phyloP scores from a whole-genome alignment of 2,888 invertebrate species.

The Lacanobia oleracea region DNA sequence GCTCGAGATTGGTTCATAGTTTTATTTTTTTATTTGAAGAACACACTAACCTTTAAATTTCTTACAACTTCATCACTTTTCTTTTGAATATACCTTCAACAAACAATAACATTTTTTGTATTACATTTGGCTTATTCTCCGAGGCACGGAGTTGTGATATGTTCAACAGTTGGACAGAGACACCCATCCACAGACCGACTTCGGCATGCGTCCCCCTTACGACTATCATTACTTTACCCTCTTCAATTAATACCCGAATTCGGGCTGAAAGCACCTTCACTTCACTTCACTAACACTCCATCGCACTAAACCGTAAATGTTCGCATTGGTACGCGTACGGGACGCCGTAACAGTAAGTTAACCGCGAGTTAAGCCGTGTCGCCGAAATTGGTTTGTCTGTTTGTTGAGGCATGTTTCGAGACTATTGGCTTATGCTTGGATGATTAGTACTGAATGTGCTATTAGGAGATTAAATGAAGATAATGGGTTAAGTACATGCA shows the following conservation, averaged over 20 bases:
- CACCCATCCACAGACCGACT: background rate
- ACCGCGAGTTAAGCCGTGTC: constrained; percentile 50
- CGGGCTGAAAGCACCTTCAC: constrained; percentile 4
- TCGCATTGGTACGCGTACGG: constrained; percentile 64
- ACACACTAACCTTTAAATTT: too few species aligned
- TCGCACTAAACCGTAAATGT: constrained; percentile 61
- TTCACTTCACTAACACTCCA: constrained; percentile 13
- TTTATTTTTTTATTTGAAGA: too few species aligned
- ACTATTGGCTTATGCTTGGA: constrained; percentile 15
- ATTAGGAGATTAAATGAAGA: constrained; percentile 26
- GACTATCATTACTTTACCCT: background rate
- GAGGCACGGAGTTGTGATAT: too few species aligned
- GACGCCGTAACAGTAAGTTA: constrained; percentile 50
- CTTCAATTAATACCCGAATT: background rate
- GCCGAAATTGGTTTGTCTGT: constrained; percentile 52
- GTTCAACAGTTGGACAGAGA: too few species aligned
- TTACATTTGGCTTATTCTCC: too few species aligned
- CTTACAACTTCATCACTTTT: too few species aligned
- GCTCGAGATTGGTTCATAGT: too few species aligned
- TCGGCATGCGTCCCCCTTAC: background rate
- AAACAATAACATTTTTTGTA: too few species aligned
- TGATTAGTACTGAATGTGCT: constrained; percentile 26
- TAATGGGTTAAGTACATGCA: background rate
- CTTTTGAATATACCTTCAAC: too few species aligned
- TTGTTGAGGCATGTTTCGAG: constrained; percentile 27